Percentiles rank a stretch among this genome's conserved stretches.
phyloP scores from a whole-genome alignment of 2,113 vertebrate species.

The Myrmecophaga tridactyla region DNA sequence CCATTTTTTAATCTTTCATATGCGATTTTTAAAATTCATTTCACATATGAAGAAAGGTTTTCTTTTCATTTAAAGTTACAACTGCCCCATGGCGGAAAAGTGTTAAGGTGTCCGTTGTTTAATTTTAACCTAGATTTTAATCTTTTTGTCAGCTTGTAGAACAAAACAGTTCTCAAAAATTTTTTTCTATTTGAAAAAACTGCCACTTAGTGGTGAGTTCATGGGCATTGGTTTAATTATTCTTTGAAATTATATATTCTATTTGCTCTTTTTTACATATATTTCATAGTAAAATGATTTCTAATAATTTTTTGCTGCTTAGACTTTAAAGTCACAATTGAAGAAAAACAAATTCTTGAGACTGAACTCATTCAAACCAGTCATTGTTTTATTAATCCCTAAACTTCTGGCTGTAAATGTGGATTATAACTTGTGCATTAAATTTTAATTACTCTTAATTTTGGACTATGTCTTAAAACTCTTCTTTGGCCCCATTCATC shows the following conservation, averaged over 20 bases:
- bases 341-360: conserved; percentile 50
- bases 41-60: not conserved
- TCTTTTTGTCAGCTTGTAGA: conserved; percentile 33
- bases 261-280: not conserved
- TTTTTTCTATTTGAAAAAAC: conserved; percentile 49
- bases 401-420: conserved; percentile 56
- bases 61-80: conserved; percentile 21
- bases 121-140: conserved; percentile 18
- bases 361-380: conserved; percentile 49
- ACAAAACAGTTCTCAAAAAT: conserved; percentile 70
- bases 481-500: not conserved
- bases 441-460: conserved; percentile 3
- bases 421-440: conserved; percentile 44
- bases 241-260: not conserved
- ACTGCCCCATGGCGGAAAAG: not conserved
- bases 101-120: not conserved
- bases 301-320: conserved; percentile 5
- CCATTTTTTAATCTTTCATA: too few species aligned
- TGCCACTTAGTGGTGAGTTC: not conserved
- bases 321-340: conserved; percentile 6
- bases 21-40: too few species aligned
- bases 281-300: not conserved
- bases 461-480: not conserved
- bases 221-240: not conserved
- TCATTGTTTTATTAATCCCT: conserved; percentile 64